Evolutionary conservation across 2,113 vertebrate genomes (phyloP).

Genomic region (Cathartes aura): DNA sequence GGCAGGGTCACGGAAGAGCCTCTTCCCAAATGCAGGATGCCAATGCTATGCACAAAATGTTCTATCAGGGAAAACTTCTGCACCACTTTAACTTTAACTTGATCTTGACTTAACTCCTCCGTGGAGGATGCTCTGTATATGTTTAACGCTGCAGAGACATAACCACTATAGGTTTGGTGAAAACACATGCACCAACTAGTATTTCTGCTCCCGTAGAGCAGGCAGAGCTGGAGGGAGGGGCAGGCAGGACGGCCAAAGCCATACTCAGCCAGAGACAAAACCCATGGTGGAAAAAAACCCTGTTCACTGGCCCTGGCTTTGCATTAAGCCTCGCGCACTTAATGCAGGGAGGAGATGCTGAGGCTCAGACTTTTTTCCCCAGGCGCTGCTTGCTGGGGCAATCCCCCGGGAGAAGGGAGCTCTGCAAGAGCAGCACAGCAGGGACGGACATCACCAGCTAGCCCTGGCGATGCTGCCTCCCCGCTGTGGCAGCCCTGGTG

Average conservation of each 20-base stretch:
- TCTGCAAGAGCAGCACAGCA: background rate
- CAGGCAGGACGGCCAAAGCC: background rate
- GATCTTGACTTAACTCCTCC: background rate
- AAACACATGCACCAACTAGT: background rate
- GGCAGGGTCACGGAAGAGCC: background rate
- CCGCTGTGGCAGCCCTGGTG: background rate
- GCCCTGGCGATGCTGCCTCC: background rate
- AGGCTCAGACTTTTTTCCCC: background rate
- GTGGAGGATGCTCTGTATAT: fast-evolving
- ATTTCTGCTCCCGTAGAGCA: background rate
- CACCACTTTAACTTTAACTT: background rate
- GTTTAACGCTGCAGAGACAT: background rate
- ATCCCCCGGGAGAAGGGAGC: background rate
- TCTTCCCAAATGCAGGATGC: fast-evolving
- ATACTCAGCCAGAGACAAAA: background rate
- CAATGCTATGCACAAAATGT: fast-evolving
- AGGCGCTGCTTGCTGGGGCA: background rate
- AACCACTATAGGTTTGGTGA: background rate
- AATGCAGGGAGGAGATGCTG: background rate
- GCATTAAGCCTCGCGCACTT: fast-evolving
- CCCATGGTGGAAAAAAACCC: background rate
- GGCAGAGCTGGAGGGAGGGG: background rate
- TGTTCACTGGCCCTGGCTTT: background rate
- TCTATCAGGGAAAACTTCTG: background rate
- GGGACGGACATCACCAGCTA: background rate